Conservation (phyloP, 2,888 invertebrate species). For the Schizotus pectinicornis region DNA sequence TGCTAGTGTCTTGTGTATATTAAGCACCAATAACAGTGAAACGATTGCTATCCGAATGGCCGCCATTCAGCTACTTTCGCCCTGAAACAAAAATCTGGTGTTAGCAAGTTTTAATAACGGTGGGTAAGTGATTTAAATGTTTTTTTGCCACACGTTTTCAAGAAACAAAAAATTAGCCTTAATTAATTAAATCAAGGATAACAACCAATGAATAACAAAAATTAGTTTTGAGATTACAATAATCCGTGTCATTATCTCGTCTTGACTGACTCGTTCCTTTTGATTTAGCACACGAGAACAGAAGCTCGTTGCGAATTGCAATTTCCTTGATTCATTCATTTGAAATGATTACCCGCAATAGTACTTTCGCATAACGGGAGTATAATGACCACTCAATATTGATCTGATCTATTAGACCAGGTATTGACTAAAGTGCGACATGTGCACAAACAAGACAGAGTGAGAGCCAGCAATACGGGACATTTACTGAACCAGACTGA, state of each 20-base stretch:
- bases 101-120: not conserved
- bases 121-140: too few species aligned
- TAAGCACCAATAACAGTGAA: constrained; percentile 1
- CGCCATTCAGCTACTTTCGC: constrained; percentile 42
- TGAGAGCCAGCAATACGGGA: constrained; percentile 2
- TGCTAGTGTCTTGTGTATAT: constrained; percentile 1
- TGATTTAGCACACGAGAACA: too few species aligned
- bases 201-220: too few species aligned
- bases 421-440: constrained; percentile 1
- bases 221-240: too few species aligned
- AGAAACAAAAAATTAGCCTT: not conserved
- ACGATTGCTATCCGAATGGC: constrained; percentile 34
- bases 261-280: too few species aligned
- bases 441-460: not conserved
- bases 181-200: too few species aligned
- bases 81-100: not conserved
- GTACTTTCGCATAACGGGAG: constrained; percentile 2
- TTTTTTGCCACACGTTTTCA: too few species aligned
- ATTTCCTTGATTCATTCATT: too few species aligned
- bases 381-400: not conserved
- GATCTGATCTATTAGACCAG: not conserved
- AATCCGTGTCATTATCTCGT: too few species aligned
- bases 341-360: too few species aligned
- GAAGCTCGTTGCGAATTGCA: too few species aligned
- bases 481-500: constrained; percentile 12